Conservation (phyloP, 2,797 vertebrate species). For the Microctenopoma steveboyesi region DNA sequence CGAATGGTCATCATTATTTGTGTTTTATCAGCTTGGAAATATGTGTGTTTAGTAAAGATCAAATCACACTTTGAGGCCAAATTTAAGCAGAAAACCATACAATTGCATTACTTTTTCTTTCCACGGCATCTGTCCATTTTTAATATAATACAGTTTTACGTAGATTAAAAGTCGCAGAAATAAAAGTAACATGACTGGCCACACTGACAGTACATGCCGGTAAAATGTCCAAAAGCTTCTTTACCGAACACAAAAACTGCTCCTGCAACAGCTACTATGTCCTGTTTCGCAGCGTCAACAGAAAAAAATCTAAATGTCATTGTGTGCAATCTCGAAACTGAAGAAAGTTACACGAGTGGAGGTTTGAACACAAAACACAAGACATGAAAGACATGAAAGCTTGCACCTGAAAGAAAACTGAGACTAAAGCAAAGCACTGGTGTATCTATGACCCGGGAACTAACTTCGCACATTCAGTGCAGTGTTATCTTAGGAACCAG, state of each 20-base stretch:
- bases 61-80: too few species aligned
- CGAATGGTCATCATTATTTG: too few species aligned
- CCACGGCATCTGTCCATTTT: too few species aligned
- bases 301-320: conserved; percentile 41
- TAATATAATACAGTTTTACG: too few species aligned
- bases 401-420: conserved; percentile 21
- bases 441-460: conserved; percentile 1
- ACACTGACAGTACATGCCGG: neutral
- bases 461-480: conserved; percentile 6
- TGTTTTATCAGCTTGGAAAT: neutral
- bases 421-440: neutral
- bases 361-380: conserved; percentile 14
- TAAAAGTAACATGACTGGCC: neutral
- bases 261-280: neutral
- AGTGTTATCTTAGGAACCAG: conserved; percentile 13
- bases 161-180: too few species aligned
- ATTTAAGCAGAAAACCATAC: too few species aligned
- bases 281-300: neutral
- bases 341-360: conserved; percentile 2
- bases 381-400: conserved; percentile 14
- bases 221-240: neutral
- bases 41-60: neutral
- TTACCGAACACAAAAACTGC: neutral
- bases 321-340: neutral
- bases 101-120: too few species aligned